Percentiles rank a stretch among this genome's conserved stretches.
Conservation (phyloP, 1,140 invertebrate species). For the Aphis craccivora region DNA sequence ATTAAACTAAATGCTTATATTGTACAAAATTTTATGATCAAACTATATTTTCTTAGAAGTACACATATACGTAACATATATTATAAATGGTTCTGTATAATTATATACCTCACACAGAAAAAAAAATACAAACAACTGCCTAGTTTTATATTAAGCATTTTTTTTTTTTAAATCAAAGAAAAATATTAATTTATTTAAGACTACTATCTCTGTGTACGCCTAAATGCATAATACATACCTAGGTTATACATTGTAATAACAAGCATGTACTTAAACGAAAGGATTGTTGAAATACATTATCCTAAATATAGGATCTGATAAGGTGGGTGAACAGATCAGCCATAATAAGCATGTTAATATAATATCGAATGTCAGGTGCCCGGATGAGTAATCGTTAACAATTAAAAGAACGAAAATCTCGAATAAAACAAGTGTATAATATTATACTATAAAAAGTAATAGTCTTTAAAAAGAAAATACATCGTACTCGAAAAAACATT, state of each 20-base stretch:
- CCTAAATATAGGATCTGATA: constrained; percentile 24
- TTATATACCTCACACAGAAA: neutral
- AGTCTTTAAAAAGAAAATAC: constrained; percentile 19
- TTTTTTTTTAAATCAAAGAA: neutral
- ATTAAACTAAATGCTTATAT: neutral
- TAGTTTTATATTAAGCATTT: neutral
- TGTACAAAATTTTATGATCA: neutral
- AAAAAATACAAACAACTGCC: neutral
- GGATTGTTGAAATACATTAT: neutral
- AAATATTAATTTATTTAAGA: neutral
- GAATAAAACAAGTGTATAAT: neutral
- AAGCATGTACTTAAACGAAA: neutral
- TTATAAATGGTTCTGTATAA: neutral
- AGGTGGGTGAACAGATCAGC: neutral
- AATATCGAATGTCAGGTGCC: constrained; percentile 20
- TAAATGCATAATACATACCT: neutral
- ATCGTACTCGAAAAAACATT: constrained; percentile 23
- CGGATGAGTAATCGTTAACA: constrained; percentile 20
- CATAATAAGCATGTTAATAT: neutral
- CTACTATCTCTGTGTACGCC: neutral
- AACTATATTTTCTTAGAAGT: neutral
- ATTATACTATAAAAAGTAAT: constrained; percentile 34
- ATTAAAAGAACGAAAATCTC: constrained; percentile 20
- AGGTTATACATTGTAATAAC: too few relatives aligned
- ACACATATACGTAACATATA: too few relatives aligned